These are phyloP conservation scores for Beris morrisii DNA, from an alignment of 2,888 invertebrate genomes.

Conservation along the genomic window DNA sequence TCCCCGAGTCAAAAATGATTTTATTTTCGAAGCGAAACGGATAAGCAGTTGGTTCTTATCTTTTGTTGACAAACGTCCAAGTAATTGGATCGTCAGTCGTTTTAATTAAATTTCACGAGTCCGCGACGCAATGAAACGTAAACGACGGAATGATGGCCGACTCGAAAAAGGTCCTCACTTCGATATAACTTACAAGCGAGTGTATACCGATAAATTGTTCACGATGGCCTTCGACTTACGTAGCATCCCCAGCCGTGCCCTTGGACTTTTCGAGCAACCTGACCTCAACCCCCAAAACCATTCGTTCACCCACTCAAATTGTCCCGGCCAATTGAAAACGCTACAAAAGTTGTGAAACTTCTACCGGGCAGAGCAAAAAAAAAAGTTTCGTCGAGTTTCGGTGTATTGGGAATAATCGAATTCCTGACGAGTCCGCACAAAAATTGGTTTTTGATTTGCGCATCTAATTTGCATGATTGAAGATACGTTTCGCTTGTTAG, in stretches of 20 bases:
- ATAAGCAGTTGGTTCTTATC: constrained; percentile 10
- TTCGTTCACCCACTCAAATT: no score
- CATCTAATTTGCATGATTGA: constrained; percentile 32
- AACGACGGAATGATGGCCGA: constrained; percentile 14
- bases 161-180: no score
- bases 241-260: no score
- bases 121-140: constrained; percentile 16
- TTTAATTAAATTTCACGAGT: constrained; percentile 31
- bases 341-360: constrained; percentile 19
- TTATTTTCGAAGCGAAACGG: no score
- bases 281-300: no score
- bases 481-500: constrained; percentile 8
- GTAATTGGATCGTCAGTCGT: constrained; percentile 32
- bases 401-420: constrained; percentile 23
- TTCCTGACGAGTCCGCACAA: constrained; percentile 17
- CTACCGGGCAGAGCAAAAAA: no score
- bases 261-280: no score
- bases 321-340: constrained; percentile 12
- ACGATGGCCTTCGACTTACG: no score
- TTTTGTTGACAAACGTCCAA: constrained; percentile 30
- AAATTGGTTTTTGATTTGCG: constrained; percentile 30
- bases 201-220: no score
- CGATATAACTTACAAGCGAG: no score
- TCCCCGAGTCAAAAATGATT: no score
- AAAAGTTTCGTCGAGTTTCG: neutral